These are phyloP conservation scores for Cotesia vestalis DNA, from an alignment of 1,140 invertebrate genomes.

Conservation along the genomic window DNA sequence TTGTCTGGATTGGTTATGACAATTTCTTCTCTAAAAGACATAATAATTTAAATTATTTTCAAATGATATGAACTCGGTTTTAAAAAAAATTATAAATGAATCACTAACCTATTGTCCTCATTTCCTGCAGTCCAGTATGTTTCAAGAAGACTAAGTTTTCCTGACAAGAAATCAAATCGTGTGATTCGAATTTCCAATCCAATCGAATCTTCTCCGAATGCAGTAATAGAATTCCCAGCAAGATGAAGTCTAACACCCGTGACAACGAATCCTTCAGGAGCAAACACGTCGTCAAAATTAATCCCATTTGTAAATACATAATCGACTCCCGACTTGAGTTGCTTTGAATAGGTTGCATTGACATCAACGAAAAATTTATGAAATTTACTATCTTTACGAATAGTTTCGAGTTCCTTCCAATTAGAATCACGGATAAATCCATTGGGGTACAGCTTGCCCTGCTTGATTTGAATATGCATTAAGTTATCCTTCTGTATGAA, in stretches of 20 bases:
- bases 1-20: no score
- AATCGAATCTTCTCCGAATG: neutral
- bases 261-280: neutral
- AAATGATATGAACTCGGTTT: no score
- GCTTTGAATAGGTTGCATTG: neutral
- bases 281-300: neutral
- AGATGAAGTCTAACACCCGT: neutral
- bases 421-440: no score
- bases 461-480: neutral
- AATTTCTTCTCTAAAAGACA: no score
- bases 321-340: neutral
- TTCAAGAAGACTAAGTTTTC: neutral
- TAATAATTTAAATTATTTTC: no score
- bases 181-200: conserved; percentile 6
- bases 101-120: neutral
- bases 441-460: neutral
- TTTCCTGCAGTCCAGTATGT: neutral
- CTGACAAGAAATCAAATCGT: neutral
- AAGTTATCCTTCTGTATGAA: neutral
- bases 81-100: neutral
- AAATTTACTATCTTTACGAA: neutral
- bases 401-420: neutral
- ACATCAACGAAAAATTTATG: neutral
- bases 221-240: neutral
- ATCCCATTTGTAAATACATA: neutral